Evolutionary conservation across 2,113 vertebrate genomes (phyloP).

Genomic region (Calypte anna): DNA sequence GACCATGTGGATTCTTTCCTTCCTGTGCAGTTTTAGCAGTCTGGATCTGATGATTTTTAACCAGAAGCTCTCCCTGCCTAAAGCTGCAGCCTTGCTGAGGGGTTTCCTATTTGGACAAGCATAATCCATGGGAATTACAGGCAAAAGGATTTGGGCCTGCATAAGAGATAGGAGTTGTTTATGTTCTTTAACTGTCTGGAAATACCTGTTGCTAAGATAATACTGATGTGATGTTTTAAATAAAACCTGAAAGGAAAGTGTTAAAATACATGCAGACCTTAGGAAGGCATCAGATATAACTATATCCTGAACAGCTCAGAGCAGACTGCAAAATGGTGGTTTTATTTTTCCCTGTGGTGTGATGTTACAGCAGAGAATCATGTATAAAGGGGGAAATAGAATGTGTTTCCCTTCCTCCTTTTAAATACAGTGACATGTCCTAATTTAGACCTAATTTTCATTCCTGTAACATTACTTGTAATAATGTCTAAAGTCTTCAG

Average conservation of each 20-base stretch:
- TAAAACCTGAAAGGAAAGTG: background rate
- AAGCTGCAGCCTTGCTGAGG: background rate
- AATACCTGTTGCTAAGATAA: background rate
- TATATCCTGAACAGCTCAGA: background rate
- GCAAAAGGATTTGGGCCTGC: background rate
- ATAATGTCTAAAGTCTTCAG: slow-evolving; percentile 72
- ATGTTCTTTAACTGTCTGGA: background rate
- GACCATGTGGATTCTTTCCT: background rate
- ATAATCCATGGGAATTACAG: background rate
- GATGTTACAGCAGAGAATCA: background rate
- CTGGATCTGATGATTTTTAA: background rate
- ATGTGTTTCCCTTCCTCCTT: slow-evolving; percentile 43
- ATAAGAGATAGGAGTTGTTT: background rate
- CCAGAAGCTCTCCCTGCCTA: background rate
- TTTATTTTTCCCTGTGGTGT: background rate
- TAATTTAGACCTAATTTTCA: slow-evolving; percentile 78
- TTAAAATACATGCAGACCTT: background rate
- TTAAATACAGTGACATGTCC: slow-evolving; percentile 71
- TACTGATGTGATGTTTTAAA: background rate
- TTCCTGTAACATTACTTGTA: slow-evolving; percentile 80
- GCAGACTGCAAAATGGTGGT: background rate
- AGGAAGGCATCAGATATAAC: background rate
- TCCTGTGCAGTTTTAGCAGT: background rate
- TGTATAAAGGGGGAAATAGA: slow-evolving; percentile 2
- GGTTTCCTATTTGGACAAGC: background rate